Evolutionary conservation across 2,888 invertebrate species (phyloP), one percentile per base, ranked within the genome.

Genomic region (Ligdia adustata): DNA sequence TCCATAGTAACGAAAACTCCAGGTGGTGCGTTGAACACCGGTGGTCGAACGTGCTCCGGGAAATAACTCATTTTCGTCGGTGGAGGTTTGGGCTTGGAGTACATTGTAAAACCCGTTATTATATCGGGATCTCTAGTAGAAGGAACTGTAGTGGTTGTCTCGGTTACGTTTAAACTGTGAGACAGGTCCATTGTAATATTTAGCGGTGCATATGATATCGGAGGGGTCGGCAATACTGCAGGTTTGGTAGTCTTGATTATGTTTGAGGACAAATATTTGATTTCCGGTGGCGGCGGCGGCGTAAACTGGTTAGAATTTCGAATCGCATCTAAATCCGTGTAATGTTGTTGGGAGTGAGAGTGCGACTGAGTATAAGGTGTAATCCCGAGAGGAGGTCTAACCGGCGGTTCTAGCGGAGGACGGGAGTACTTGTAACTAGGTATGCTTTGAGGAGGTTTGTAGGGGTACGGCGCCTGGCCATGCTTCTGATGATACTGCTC

Each of bases 1-100:
- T 90, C 89, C 86, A 86, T 84, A 3, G 85, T 84, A 5, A 81
- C 81, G 44, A 90, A 89, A 2, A 90, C 82, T 16, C 90, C 90
- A 0, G 89, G 90, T 0, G 89, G 90, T 6, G 90, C 86, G 56
- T 82, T 89, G 52, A 82, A 89, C 6, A 90, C 72, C 2, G 89
- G 89, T 2, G 88, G 86, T 47, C 90, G 73, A 24, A 88, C 72
- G 32, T 81, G 79, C 6, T 88, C 87, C 1, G 76, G 64, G 47
- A 80, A 75, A 49, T 85, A 82, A 49, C 68, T 82, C 1, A 75
- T 56, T 64, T 83, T 88, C 31, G 68, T 60, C 18, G 75, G 68
- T 4, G 68, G 49, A 15, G 67, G 71, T 55, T 70, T 75, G 22
- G 72, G 64, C 57, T 74, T 80, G 14, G 60, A 68, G 32, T 77